A percentile compares a stretch with the other conserved stretches of the same genome.
phyloP scores from a whole-genome alignment of 1,140 invertebrate genomes.

The Aricia agestis region DNA sequence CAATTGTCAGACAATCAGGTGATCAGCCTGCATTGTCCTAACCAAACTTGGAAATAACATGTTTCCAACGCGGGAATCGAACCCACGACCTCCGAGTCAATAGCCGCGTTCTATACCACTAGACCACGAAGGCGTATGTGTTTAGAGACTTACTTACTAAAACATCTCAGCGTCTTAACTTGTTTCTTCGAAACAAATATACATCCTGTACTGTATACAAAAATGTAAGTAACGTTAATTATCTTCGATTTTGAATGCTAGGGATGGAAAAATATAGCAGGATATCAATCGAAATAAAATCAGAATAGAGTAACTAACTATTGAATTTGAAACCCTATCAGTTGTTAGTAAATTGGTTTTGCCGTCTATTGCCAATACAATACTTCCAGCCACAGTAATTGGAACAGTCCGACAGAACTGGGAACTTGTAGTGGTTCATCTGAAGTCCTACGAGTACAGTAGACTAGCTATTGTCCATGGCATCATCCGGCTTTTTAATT shows the following conservation, averaged over 20 bases:
- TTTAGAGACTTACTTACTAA: too few species aligned
- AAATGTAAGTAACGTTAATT: background rate
- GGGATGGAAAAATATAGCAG: background rate
- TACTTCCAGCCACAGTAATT: background rate
- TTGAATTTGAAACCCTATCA: conserved; percentile 1
- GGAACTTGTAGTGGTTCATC: conserved; percentile 1
- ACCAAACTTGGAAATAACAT: too few species aligned
- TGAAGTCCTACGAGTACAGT: background rate
- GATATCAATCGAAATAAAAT: conserved; percentile 3
- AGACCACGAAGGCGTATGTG: too few species aligned
- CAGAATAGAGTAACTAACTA: background rate
- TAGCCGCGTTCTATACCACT: too few species aligned
- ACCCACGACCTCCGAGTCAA: too few species aligned
- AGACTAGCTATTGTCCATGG: background rate
- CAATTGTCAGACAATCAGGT: too few species aligned
- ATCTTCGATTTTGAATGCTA: background rate
- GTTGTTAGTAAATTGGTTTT: background rate
- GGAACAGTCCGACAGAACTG: background rate
- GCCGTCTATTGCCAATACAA: background rate
- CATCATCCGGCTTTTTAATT: background rate
- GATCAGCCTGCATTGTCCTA: too few species aligned
- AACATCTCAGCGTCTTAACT: too few species aligned
- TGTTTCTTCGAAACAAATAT: too few species aligned
- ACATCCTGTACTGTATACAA: too few species aligned
- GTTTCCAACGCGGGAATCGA: too few species aligned